Percentiles rank a stretch among this genome's conserved stretches.
phyloP scores from a whole-genome alignment of 2,888 invertebrate species.

The Augochlorella aurata region DNA sequence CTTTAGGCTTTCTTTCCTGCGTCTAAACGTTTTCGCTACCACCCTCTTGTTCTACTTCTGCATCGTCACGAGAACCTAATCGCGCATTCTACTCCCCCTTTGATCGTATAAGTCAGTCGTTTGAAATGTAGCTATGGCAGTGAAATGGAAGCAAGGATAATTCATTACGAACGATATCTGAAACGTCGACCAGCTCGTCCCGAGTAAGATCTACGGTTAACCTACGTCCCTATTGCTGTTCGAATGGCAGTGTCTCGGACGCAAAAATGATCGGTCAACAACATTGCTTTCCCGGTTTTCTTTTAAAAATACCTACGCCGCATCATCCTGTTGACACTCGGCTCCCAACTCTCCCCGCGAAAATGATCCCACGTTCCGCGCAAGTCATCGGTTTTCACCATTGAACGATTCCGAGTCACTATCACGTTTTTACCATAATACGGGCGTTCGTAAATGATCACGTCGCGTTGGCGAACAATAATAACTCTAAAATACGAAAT shows the following conservation, averaged over 20 bases:
- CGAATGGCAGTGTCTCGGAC: constrained; percentile 64
- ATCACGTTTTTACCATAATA: not conserved
- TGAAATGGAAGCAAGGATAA: constrained; percentile 71
- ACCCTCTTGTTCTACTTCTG: not conserved
- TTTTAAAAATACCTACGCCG: constrained; percentile 18
- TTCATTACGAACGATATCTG: constrained; percentile 48
- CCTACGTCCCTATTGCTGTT: constrained; percentile 38
- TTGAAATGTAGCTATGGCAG: constrained; percentile 69
- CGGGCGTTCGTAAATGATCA: not conserved
- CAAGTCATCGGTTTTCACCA: not conserved
- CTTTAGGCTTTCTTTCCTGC: constrained; percentile 51
- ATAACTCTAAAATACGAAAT: constrained; percentile 3
- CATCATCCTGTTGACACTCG: not conserved
- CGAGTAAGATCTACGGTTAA: constrained; percentile 36
- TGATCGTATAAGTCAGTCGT: constrained; percentile 62
- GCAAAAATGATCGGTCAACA: constrained; percentile 41
- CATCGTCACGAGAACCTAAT: constrained; percentile 10
- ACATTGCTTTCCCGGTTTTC: not conserved
- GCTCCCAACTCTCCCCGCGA: not conserved
- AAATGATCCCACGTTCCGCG: not conserved
- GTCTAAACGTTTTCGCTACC: constrained; percentile 25
- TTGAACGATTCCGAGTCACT: not conserved
- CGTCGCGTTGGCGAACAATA: constrained; percentile 2
- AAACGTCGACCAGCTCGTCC: constrained; percentile 56
- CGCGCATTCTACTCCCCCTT: constrained; percentile 40